Percentiles rank a stretch among this genome's conserved stretches.
phyloP scores from a whole-genome alignment of 2,797 vertebrate species.

The Tolypeutes matacus region DNA sequence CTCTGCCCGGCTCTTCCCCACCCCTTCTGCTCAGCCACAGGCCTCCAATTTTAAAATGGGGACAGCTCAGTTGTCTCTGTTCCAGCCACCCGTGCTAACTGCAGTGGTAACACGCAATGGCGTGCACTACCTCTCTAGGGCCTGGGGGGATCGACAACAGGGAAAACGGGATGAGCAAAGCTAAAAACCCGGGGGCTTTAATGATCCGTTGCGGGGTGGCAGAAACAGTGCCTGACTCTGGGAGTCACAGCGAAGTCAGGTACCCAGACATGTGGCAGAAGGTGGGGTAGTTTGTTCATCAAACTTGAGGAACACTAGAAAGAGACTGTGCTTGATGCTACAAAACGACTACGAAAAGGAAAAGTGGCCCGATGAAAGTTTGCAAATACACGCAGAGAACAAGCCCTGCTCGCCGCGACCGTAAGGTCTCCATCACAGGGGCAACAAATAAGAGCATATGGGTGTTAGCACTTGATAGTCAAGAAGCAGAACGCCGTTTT shows the following conservation, averaged over 20 bases:
- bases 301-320: neutral
- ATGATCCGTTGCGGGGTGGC: neutral
- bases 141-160: neutral
- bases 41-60: neutral
- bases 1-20: neutral
- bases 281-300: neutral
- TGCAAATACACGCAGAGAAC: neutral
- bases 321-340: neutral
- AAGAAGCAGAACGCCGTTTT: neutral
- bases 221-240: neutral
- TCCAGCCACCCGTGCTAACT: neutral
- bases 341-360: neutral
- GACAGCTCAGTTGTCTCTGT: neutral
- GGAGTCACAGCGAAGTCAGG: neutral
- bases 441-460: neutral
- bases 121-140: neutral
- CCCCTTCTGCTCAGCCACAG: neutral
- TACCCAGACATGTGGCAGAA: neutral
- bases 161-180: neutral
- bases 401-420: neutral
- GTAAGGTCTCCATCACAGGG: neutral
- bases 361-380: rapidly evolving
- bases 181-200: neutral
- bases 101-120: neutral
- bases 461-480: neutral